A percentile compares a stretch with the other conserved stretches of the same genome.
Conservation (phyloP, 2,113 vertebrate genomes). For the Tiliqua scincoides region DNA sequence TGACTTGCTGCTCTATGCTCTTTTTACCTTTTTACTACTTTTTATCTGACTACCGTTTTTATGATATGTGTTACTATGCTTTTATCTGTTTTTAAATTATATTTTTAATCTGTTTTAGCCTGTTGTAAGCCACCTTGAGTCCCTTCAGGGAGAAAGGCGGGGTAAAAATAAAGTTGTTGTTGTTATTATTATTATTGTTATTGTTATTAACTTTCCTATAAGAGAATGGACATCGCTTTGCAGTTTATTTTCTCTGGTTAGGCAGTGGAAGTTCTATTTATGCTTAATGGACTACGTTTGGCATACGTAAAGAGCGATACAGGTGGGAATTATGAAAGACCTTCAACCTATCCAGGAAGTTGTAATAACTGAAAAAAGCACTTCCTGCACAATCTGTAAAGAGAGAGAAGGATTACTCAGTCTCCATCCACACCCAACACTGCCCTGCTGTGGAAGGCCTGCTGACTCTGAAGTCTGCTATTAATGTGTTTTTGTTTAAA, state of each 20-base stretch:
- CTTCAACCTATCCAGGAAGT: conserved; percentile 83
- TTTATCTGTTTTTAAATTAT: too few relatives aligned
- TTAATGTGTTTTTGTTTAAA: conserved; percentile 39
- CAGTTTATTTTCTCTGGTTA: conserved; percentile 79
- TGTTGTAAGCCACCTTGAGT: too few relatives aligned
- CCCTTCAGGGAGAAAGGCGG: too few relatives aligned
- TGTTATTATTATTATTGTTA: too few relatives aligned
- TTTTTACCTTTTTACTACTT: too few relatives aligned
- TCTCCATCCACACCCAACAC: not conserved
- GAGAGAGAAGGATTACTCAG: conserved; percentile 34
- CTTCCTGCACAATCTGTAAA: conserved; percentile 65
- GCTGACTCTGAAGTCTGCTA: conserved; percentile 62
- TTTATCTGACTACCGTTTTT: too few relatives aligned
- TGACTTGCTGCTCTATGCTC: too few relatives aligned
- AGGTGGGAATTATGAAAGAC: conserved; percentile 83
- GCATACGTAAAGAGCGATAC: conserved; percentile 81
- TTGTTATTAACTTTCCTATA: conserved; percentile 68
- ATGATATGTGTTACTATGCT: too few relatives aligned
- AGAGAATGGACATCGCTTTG: conserved; percentile 76
- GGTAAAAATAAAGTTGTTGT: too few relatives aligned
- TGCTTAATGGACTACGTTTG: conserved; percentile 80
- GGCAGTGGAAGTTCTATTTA: conserved; percentile 83
- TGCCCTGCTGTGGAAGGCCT: conserved; percentile 27
- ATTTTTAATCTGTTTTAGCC: too few relatives aligned
- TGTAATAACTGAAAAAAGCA: conserved; percentile 81